phyloP scores from a whole-genome alignment of 2,113 vertebrate species.

The Xenopus laevis region DNA sequence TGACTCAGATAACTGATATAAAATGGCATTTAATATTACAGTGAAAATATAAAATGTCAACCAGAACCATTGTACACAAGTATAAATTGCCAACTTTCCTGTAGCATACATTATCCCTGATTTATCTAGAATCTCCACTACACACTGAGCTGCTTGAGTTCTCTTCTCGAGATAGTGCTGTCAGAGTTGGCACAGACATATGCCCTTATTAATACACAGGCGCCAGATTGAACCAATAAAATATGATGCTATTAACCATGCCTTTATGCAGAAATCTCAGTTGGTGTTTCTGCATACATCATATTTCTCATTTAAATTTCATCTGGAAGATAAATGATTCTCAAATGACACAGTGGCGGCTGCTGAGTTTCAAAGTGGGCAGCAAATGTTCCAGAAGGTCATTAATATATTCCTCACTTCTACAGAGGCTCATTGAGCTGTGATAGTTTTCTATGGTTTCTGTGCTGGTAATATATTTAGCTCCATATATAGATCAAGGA shows the following conservation, averaged over 20 bases:
- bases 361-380: slow-evolving; percentile 22
- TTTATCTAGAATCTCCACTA: background rate
- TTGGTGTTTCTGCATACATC: slow-evolving; percentile 24
- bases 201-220: slow-evolving; percentile 7
- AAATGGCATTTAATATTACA: slow-evolving; percentile 2
- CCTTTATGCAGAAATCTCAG: slow-evolving; percentile 17
- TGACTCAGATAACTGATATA: background rate
- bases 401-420: background rate
- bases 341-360: background rate
- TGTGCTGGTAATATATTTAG: background rate
- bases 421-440: background rate
- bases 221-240: slow-evolving; percentile 25
- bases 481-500: background rate
- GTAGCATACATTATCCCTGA: background rate
- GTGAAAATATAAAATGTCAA: background rate
- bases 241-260: slow-evolving; percentile 20
- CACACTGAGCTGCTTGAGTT: background rate
- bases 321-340: slow-evolving; percentile 24
- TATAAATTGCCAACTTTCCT: background rate
- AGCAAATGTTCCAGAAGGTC: slow-evolving; percentile 24
- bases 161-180: background rate
- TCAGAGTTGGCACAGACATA: slow-evolving; percentile 1
- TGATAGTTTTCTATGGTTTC: background rate
- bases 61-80: background rate
- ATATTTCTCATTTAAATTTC: slow-evolving; percentile 29